Conservation (phyloP, 2,797 vertebrate species). For the Avahi laniger region DNA sequence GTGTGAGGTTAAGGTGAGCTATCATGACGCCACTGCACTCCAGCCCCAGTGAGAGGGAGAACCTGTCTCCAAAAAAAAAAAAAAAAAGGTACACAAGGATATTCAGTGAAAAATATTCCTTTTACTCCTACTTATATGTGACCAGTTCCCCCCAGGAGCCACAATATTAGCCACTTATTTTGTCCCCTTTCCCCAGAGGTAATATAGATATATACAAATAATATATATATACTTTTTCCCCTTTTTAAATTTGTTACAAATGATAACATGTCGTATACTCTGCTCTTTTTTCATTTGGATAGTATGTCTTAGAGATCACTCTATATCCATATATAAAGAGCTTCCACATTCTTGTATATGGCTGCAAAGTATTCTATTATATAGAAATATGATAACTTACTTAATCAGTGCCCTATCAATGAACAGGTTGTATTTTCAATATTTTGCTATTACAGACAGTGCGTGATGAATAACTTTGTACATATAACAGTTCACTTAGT, state of each 20-base stretch:
- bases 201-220: background rate
- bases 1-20: too few relatives aligned
- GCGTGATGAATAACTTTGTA: background rate
- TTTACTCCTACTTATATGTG: background rate
- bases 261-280: background rate
- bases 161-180: background rate
- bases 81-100: background rate
- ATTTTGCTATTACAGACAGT: background rate
- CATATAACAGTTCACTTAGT: background rate
- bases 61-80: too few relatives aligned
- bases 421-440: constrained; percentile 19
- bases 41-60: too few relatives aligned
- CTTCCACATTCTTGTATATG: constrained; percentile 29
- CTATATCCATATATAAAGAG: background rate
- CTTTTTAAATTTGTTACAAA: background rate
- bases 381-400: background rate
- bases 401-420: background rate
- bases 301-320: background rate
- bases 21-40: too few relatives aligned
- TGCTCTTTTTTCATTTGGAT: background rate
- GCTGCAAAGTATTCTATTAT: background rate
- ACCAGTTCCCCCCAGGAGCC: background rate
- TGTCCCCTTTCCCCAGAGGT: background rate
- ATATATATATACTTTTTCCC: background rate
- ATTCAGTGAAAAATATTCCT: background rate